These are phyloP conservation scores for Aphaenogaster rudis DNA, from an alignment of 1,140 invertebrate genomes.

Conservation along the genomic window DNA sequence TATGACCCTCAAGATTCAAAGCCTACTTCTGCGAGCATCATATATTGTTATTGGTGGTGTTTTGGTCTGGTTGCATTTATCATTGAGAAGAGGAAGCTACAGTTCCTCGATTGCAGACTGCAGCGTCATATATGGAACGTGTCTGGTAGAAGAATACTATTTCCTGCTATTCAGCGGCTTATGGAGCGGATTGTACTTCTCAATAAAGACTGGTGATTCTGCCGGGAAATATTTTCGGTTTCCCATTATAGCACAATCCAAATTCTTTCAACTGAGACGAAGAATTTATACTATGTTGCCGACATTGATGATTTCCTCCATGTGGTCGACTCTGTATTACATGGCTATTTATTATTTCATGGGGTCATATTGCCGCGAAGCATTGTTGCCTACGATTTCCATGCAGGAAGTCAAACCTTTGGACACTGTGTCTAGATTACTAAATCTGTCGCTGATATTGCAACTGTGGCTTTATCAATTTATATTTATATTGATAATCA, in stretches of 20 bases:
- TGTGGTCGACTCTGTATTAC: constrained; percentile 89
- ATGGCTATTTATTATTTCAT: constrained; percentile 88
- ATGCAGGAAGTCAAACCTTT: constrained; percentile 86
- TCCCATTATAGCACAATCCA: constrained; percentile 90
- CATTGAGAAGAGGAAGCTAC: constrained; percentile 87
- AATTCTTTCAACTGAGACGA: constrained; percentile 89
- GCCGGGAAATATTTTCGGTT: constrained; percentile 85
- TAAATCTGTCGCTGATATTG: constrained; percentile 88
- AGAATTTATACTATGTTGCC: constrained; percentile 87
- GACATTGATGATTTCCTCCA: constrained; percentile 87
- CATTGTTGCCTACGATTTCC: constrained; percentile 69
- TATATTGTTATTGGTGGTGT: constrained; percentile 89
- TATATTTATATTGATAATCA: constrained; percentile 90
- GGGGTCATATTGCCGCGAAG: constrained; percentile 82
- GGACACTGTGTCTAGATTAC: constrained; percentile 86
- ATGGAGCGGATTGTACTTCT: constrained; percentile 91
- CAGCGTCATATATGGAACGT: constrained; percentile 73
- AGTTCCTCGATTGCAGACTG: constrained; percentile 84
- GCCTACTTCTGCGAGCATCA: constrained; percentile 87
- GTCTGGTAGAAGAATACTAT: constrained; percentile 87
- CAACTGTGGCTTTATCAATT: constrained; percentile 90
- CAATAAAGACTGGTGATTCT: constrained; percentile 88
- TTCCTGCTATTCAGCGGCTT: constrained; percentile 90
- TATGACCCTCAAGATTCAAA: constrained; percentile 88
- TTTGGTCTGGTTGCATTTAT: constrained; percentile 89